These are phyloP conservation scores for Aplocera efformata DNA, from an alignment of 2,888 invertebrate genomes.

Conservation along the genomic window DNA sequence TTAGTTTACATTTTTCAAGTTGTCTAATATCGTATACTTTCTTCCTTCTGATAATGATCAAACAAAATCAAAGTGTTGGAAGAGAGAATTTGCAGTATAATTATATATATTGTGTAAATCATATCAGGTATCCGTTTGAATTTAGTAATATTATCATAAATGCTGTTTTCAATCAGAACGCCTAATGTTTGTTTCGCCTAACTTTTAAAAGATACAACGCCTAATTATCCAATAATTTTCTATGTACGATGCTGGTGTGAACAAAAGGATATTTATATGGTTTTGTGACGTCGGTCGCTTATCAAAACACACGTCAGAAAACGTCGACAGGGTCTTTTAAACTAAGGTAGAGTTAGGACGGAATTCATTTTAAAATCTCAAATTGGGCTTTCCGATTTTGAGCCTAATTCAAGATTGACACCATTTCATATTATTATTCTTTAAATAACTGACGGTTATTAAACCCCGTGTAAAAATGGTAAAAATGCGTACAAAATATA, in stretches of 20 bases:
- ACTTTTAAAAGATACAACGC: constrained; percentile 21
- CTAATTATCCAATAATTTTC: constrained; percentile 19
- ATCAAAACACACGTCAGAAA: constrained; percentile 31
- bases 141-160: constrained; percentile 36
- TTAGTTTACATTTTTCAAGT: constrained; percentile 43
- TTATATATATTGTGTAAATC: constrained; percentile 31
- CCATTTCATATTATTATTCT: no score
- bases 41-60: constrained; percentile 4
- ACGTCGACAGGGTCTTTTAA: constrained; percentile 74
- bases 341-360: constrained; percentile 74
- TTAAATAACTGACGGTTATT: no score
- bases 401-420: not conserved
- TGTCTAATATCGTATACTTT: constrained; percentile 5
- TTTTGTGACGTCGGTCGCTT: constrained; percentile 37
- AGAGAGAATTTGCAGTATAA: constrained; percentile 33
- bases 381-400: constrained; percentile 20
- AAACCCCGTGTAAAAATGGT: not conserved
- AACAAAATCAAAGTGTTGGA: constrained; percentile 24
- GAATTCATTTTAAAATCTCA: constrained; percentile 38
- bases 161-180: constrained; percentile 25
- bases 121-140: constrained; percentile 58
- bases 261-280: constrained; percentile 21
- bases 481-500: no score
- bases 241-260: constrained; percentile 16
- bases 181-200: constrained; percentile 30